phyloP scores from a whole-genome alignment of 2,113 vertebrate species.

The Scomber colias region DNA sequence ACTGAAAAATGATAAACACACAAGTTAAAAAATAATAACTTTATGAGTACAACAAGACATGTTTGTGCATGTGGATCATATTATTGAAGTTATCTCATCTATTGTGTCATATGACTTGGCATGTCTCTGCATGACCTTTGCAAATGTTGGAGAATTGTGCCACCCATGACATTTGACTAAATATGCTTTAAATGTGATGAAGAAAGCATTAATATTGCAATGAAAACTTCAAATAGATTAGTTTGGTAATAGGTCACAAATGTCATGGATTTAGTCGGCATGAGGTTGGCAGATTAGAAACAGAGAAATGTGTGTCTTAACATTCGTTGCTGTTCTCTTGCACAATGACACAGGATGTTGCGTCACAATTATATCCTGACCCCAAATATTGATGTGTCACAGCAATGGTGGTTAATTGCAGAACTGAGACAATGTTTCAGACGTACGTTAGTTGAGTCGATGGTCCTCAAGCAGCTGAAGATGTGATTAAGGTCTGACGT shows the following conservation, averaged over 20 bases:
- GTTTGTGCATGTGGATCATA: background rate
- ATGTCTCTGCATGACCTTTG: background rate
- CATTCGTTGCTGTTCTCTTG: constrained; percentile 23
- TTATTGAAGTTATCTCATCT: background rate
- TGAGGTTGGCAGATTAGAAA: background rate
- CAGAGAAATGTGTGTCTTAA: background rate
- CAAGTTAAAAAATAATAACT: background rate
- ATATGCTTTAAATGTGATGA: no score
- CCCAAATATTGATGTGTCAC: background rate
- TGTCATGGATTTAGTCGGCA: background rate
- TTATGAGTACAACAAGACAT: background rate
- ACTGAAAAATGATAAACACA: background rate
- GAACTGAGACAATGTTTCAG: background rate
- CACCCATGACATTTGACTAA: background rate
- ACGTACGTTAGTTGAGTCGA: constrained; percentile 91
- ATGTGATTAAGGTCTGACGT: constrained; percentile 88
- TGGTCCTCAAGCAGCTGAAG: constrained; percentile 90
- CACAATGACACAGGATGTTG: constrained; percentile 36
- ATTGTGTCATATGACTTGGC: background rate
- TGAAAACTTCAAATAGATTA: background rate
- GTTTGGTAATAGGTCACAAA: no score
- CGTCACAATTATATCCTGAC: constrained; percentile 59
- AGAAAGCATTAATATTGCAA: no score
- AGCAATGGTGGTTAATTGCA: background rate
- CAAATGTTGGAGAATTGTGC: background rate